Evolutionary conservation across 2,797 vertebrate species (phyloP).

Genomic region (Sebastes kiyomatsui): DNA sequence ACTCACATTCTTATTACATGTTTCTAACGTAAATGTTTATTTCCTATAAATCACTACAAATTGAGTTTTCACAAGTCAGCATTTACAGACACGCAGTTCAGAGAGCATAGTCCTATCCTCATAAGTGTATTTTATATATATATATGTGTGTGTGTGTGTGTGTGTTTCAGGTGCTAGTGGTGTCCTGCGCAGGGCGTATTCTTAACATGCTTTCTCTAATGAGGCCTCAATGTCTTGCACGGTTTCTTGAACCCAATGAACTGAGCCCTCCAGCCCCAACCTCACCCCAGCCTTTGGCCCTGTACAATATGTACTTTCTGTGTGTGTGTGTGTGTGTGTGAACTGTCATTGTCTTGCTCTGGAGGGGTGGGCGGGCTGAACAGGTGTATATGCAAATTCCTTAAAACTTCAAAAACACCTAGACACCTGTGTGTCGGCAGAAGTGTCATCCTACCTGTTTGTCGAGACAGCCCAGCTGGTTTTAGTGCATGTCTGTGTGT

Average conservation of each 20-base stretch:
- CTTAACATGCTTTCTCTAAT: constrained; percentile 12
- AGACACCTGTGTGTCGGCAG: constrained; percentile 3
- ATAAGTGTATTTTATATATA: background rate
- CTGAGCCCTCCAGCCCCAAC: background rate
- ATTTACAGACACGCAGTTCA: background rate
- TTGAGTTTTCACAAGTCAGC: background rate
- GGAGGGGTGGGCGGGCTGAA: background rate
- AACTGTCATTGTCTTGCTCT: constrained; percentile 7
- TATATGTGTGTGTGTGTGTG: background rate
- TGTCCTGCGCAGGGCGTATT: constrained; percentile 23
- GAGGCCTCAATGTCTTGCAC: constrained; percentile 16
- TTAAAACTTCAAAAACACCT: constrained; percentile 10
- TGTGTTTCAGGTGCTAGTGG: background rate
- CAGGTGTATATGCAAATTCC: constrained; percentile 6
- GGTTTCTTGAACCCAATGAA: constrained; percentile 34
- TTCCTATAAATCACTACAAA: background rate
- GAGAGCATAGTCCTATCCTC: background rate
- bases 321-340: constrained; percentile 8
- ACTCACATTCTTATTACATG: background rate
- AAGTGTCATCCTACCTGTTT: constrained; percentile 42
- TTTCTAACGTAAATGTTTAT: background rate
- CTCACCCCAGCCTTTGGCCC: constrained; percentile 41
- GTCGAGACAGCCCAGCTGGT: constrained; percentile 11
- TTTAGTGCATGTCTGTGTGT: background rate
- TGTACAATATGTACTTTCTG: constrained; percentile 40